Base-by-base conservation (phyloP, 2,888 invertebrate genomes). In the Synanthedon andrenaeformis region DNA sequence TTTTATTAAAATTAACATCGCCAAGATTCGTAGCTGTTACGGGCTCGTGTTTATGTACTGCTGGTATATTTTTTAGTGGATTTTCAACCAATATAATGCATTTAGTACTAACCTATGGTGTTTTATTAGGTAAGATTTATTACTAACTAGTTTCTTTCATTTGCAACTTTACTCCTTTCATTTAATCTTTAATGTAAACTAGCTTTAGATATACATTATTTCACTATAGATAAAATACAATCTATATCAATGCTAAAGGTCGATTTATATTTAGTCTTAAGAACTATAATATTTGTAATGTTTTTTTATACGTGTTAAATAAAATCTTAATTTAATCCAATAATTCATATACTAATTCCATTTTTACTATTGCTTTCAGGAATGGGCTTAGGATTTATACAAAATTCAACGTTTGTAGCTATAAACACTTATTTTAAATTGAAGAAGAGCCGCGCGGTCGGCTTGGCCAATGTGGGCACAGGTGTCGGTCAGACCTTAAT, bases 401-500 rank as follows among this genome's bases (percentile, higher is more conserved):
- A 92, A 58, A 92, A 93, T 50, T 90, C 92, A 3, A 90, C 92
- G 41, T 93, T 93, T 73, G 90, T 93, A 64, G 91, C 92, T 41
- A 90, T 93, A 57, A 92, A 92, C 71, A 89, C 91, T 23, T 94
- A 93, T 74, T 94, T 94, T 68, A 90, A 87, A 55, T 82, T 85
- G 55, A 90, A 85, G 69, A 91, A 92, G 62, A 92, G 92, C 57
- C 89, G 91, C 48, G 94, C 94, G n/a, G 92, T 93, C 54, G 93
- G 93, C 2, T 80, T 93, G 41, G 91, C 93, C 0, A 89, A 93
- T 80, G 92, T 92, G 28, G 94, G 94, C 54, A 93, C 93, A 58
- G 93, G 93, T 56, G 76, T 93, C 28, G 94, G 94, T 3, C 93
- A 93, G 72, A 92, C 93, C 73, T 70, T 92, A 57, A 91, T 94